phyloP scores from a whole-genome alignment of 2,113 vertebrate genomes.

The Eudyptes chrysolophus region DNA sequence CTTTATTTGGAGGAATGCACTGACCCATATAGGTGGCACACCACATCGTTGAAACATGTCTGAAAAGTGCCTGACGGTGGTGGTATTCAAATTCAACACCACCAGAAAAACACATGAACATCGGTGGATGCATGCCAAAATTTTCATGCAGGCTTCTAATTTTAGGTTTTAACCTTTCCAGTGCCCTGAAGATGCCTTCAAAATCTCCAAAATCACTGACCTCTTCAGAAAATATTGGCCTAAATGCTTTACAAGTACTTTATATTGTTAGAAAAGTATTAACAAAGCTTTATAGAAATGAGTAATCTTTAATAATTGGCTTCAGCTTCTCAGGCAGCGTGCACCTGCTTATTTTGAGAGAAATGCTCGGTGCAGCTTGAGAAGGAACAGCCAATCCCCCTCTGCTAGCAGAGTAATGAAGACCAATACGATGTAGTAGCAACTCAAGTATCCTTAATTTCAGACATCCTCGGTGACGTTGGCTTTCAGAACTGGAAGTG shows the following conservation, averaged over 20 bases:
- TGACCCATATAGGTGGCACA: background rate
- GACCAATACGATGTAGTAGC: slow-evolving; percentile 11
- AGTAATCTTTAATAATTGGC: slow-evolving; percentile 53
- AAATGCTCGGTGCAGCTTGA: background rate
- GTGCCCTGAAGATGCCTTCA: slow-evolving; percentile 9
- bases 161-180: slow-evolving; percentile 40
- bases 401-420: slow-evolving; percentile 42
- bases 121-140: background rate
- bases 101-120: background rate
- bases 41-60: background rate
- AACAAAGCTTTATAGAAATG: slow-evolving; percentile 52
- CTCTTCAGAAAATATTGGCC: slow-evolving; percentile 10
- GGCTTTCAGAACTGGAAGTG: slow-evolving; percentile 10
- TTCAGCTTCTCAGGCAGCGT: background rate
- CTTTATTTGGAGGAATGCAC: background rate
- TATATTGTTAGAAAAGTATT: slow-evolving; percentile 36
- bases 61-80: background rate
- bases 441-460: slow-evolving; percentile 35
- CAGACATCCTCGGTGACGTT: slow-evolving; percentile 18
- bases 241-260: slow-evolving; percentile 32
- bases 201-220: background rate
- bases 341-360: slow-evolving; percentile 46
- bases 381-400: slow-evolving; percentile 12
- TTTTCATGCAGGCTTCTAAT: background rate
- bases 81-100: background rate